Base-by-base conservation (phyloP, 1,140 invertebrate species). In the Dermatophagoides farinae region DNA sequence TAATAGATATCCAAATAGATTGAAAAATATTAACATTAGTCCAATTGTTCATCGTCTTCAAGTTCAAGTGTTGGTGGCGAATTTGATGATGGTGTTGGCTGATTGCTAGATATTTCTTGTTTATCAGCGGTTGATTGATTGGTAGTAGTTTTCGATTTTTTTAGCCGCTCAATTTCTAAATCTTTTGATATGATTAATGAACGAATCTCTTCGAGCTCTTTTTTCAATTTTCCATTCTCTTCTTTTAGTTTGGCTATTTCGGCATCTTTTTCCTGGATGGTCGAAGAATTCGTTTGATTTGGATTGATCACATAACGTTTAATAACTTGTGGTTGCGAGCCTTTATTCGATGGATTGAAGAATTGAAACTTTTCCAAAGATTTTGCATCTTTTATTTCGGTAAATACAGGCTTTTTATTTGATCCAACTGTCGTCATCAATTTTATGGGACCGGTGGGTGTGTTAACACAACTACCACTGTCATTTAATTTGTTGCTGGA, bases 111-210 rank as follows among this genome's bases (percentile, higher is more conserved):
- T 47, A 9, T 4, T 23, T 47, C 46, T 31, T 31, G 2, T 31
- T 31, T 31, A 4, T 31, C 31, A 31, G 2, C 31, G 8, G 8
- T 31, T 8, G 31, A 31, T 8, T 55, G 14, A 44, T 55, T 18
- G 39, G 39, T 55, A 23, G 5, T 55, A 44, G 68, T 65, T 62
- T 68, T 31, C 8, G 8, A 31, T 31, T 31, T 68, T 62, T 66
- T 67, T 58, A 70, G 69, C 16, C 61, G 62, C 25, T 69, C 70
- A 23, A 69, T 68, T 60, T 71, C 70, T 54, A 67, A 64, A 51
- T 70, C 68, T 54, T 71, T 71, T 51, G 65, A 58, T 46, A 65
- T 39, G 6, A 71, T 55, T 62, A 70, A 68, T 16, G 64, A 63
- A 61, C 69, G 69, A 64, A 67, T 71, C 11, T 66, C 60, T 50